Base-by-base conservation (phyloP, 2,888 invertebrate species). In the Hypolimnas misippus region DNA sequence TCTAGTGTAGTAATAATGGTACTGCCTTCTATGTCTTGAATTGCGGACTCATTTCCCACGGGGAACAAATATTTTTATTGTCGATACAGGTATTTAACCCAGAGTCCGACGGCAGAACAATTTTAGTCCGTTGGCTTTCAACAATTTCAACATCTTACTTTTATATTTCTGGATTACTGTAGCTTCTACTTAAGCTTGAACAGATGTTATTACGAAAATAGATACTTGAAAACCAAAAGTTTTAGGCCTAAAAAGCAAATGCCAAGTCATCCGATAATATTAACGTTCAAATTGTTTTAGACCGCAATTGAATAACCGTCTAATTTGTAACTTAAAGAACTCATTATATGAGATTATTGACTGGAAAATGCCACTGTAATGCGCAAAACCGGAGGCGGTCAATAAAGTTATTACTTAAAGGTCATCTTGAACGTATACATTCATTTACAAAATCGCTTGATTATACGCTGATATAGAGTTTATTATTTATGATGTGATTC, bases 331-430 rank as follows among this genome's bases (percentile, higher is more conserved):
- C 3, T 19, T 21, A 6, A 46, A 3, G 44, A 21, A 12, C 19
- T 46, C 12, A 46, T 19, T 10, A 46, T 46, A 46, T n/a, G 12
- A 49, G 8, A 29, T 17, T 17, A 54, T 38, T 53, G 53, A 54
- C 17, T 54, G 46, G 25, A 44, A 60, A 60, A 60, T 60, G 60
- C 60, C 54, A 63, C 29, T 66, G 46, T 55, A 46, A 58, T 58
- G 58, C 58, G 58, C 63, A 57, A 56, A 55, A 35, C 38, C 52
- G 53, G 50, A 12, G 56, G 40, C 56, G 46, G 40, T 35, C 44
- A 52, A 57, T 52, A 64, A 49, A 33, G 46, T 54, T n/a, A 59
- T 60, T 64, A 44, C 60, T 29, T 56, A 59, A 38, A 64, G 60
- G 57, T 54, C 53, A 50, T 33, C 38, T 35, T 55, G 33, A 63